A percentile compares a stretch with the other conserved stretches of the same genome.
Conservation (phyloP, 2,797 vertebrate species). For the Miichthys miiuy region DNA sequence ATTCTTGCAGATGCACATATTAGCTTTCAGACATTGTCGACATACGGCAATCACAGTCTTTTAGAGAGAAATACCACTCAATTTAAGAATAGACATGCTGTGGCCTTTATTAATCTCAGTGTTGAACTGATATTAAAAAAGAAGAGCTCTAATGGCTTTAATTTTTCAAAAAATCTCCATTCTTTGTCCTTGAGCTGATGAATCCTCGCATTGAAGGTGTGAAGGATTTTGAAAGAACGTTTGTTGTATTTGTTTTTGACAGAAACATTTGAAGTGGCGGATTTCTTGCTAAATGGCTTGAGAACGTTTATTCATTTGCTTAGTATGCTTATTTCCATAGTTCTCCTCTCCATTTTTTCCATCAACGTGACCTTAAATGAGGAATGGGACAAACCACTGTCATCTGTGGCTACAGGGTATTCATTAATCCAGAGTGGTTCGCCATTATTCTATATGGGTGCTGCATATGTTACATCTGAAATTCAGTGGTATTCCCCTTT, state of each 20-base stretch:
- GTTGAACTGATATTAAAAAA: not conserved
- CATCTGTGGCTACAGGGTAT: constrained; percentile 56
- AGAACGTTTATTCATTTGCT: constrained; percentile 6
- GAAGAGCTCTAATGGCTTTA: not conserved
- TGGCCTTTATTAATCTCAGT: not conserved
- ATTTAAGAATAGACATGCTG: constrained; percentile 19
- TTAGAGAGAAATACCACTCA: constrained; percentile 58
- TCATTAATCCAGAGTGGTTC: constrained; percentile 48
- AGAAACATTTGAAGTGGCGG: not conserved
- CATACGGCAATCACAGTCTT: constrained; percentile 14
- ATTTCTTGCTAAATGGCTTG: not conserved
- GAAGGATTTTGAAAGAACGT: not conserved
- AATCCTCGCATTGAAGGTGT: not conserved
- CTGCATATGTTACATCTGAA: constrained; percentile 60
- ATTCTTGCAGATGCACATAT: constrained; percentile 7
- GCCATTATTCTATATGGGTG: constrained; percentile 49
- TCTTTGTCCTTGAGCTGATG: not conserved
- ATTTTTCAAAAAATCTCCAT: not conserved
- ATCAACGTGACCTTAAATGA: constrained; percentile 64
- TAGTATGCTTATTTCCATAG: not conserved
- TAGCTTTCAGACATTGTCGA: constrained; percentile 20
- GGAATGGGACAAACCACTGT: constrained; percentile 54
- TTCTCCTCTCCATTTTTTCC: too few species aligned
- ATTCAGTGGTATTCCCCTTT: constrained; percentile 70
- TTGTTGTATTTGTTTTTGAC: not conserved